These are phyloP conservation scores for Phylloscopus whistleri DNA, from an alignment of 2,113 vertebrate genomes.

Conservation along the genomic window DNA sequence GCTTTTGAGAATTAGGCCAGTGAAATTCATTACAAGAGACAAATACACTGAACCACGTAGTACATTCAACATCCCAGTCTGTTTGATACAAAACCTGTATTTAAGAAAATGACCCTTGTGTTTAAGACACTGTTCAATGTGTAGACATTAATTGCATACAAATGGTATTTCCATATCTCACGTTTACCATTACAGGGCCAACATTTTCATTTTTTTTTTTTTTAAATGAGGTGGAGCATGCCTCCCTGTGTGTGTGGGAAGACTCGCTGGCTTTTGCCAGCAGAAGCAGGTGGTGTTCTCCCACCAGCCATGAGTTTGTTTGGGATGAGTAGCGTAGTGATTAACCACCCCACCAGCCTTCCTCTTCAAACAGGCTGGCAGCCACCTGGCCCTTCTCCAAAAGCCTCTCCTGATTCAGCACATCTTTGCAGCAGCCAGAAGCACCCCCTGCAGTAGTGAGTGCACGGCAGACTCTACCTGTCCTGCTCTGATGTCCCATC, in stretches of 20 bases:
- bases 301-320: neutral
- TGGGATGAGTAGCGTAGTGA: neutral
- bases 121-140: neutral
- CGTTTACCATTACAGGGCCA: neutral
- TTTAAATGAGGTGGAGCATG: neutral
- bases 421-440: conserved; percentile 4
- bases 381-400: conserved; percentile 3
- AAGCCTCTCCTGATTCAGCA: conserved; percentile 37
- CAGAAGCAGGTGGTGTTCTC: conserved; percentile 27
- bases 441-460: neutral
- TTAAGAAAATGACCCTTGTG: neutral
- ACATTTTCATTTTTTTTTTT: neutral
- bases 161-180: neutral
- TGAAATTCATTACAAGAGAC: neutral
- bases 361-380: neutral
- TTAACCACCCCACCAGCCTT: neutral
- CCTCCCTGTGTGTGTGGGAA: neutral
- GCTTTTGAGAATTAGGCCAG: neutral
- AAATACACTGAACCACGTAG: neutral
- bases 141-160: neutral
- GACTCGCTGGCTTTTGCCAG: neutral
- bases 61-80: neutral
- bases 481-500: neutral
- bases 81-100: neutral
- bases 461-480: neutral